A percentile compares a stretch with the other conserved stretches of the same genome.
Conservation (phyloP, 2,888 invertebrate genomes). For the Drosophila siamana region DNA sequence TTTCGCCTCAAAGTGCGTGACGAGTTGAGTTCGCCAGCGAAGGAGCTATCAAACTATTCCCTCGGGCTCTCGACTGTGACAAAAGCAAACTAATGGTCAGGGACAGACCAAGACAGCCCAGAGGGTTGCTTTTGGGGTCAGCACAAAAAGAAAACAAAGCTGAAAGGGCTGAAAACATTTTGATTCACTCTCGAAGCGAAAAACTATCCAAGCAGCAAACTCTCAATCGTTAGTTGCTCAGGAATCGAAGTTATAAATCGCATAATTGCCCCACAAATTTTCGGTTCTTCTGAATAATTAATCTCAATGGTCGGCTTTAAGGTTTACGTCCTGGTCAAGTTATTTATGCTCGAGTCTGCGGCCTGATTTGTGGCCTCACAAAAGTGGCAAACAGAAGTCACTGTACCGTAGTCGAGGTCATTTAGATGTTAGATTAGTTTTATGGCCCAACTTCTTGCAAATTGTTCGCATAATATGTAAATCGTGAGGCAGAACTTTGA, state of each 20-base stretch:
- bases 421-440: constrained; percentile 79
- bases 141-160: constrained; percentile 21
- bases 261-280: constrained; percentile 61
- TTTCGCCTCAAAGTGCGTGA: constrained; percentile 57
- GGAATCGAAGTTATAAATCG: constrained; percentile 44
- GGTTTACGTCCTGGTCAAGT: constrained; percentile 15
- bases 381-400: constrained; percentile 60
- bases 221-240: neutral
- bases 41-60: constrained; percentile 46
- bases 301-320: constrained; percentile 46
- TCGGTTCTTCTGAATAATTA: constrained; percentile 55
- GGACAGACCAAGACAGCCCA: neutral
- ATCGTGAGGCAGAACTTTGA: constrained; percentile 55
- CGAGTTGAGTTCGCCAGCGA: constrained; percentile 27
- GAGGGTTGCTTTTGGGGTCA: constrained; percentile 28
- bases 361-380: constrained; percentile 50
- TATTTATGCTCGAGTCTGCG: constrained; percentile 41
- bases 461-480: constrained; percentile 78
- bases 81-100: constrained; percentile 51
- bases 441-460: constrained; percentile 77
- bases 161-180: constrained; percentile 21
- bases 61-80: constrained; percentile 45
- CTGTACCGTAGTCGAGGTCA: constrained; percentile 70
- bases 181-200: neutral
- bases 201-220: constrained; percentile 20